Conservation (phyloP, 1,140 invertebrate species). For the Dinothrombium tinctorium region DNA sequence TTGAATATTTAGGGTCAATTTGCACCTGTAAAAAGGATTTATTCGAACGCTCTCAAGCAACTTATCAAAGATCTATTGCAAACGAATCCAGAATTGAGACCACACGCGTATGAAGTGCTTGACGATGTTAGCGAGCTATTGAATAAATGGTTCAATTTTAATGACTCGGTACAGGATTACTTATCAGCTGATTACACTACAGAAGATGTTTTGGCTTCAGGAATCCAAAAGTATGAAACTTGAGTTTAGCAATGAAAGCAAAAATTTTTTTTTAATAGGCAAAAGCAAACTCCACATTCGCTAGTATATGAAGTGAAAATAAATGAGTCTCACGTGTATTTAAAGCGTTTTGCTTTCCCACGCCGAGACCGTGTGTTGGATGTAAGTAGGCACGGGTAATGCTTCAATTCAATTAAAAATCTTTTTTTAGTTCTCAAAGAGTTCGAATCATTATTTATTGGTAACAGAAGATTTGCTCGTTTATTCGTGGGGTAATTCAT, state of each 20-base stretch:
- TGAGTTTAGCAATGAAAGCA: too few relatives aligned
- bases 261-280: constrained; percentile 5
- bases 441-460: constrained; percentile 39
- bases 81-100: constrained; percentile 34
- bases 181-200: too few relatives aligned
- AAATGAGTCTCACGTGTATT: neutral
- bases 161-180: too few relatives aligned
- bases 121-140: constrained; percentile 22
- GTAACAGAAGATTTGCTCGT: constrained; percentile 37
- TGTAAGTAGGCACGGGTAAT: neutral
- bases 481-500: constrained; percentile 43
- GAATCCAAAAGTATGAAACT: too few relatives aligned
- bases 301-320: constrained; percentile 4
- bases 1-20: constrained; percentile 25
- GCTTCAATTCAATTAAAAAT: neutral
- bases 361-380: neutral
- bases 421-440: constrained; percentile 28
- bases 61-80: constrained; percentile 36
- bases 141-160: too few relatives aligned
- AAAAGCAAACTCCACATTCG: neutral
- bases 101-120: constrained; percentile 33
- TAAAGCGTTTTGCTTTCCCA: constrained; percentile 1
- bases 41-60: constrained; percentile 36
- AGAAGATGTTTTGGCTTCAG: too few relatives aligned
- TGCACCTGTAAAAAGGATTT: constrained; percentile 33